Base-by-base conservation (phyloP, 2,888 invertebrate species). In the Baronia brevicornis region DNA sequence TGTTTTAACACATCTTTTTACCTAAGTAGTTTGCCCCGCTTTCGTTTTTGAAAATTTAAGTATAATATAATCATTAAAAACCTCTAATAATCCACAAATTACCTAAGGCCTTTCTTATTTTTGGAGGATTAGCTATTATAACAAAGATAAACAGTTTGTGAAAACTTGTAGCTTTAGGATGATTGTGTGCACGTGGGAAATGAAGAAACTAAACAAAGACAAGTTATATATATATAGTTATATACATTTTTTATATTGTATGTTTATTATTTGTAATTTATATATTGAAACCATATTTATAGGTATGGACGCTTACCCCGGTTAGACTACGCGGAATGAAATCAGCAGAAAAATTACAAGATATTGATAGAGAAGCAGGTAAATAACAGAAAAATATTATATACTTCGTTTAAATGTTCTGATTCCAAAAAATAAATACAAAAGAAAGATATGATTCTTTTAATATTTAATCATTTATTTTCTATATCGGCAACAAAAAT, bases 351-450 rank as follows among this genome's bases (percentile, higher is more conserved):
- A 93, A 95, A 43, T 78, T 98, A 9, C 91, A 92, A 46, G 92
- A 96, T 39, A 93, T 98, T 49, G 96, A 97, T 62, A 91, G 92
- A 60, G 98, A 98, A 79, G 94, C 95, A 36, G 93, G 92, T 92
- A 4, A 8, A 29, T 29, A 4, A 9, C 9, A 6, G n/a, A n/a
- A n/a, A 49, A 21, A 21, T 4, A 6, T n/a, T 21, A n/a, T 21
- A 5, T 21, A n/a, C 8, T 21, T 21, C 21, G n/a, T n/a, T n/a
- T n/a, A 44, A 13, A 12, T 9, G 5, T 20, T n/a, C 20, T 10
- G n/a, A 5, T n/a, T 19, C 7, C 5, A 26, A 11, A 12, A 10
- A 12, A 23, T 13, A 15, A 5, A 21, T 14, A 11, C n/a, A n/a
- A n/a, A n/a, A n/a, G n/a, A n/a, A n/a, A n/a, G n/a, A n/a, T n/a